Evolutionary conservation across 2,113 vertebrate genomes (phyloP), one percentile per base, ranked within the genome.

Genomic region (Nycticryphes semicollaris): DNA sequence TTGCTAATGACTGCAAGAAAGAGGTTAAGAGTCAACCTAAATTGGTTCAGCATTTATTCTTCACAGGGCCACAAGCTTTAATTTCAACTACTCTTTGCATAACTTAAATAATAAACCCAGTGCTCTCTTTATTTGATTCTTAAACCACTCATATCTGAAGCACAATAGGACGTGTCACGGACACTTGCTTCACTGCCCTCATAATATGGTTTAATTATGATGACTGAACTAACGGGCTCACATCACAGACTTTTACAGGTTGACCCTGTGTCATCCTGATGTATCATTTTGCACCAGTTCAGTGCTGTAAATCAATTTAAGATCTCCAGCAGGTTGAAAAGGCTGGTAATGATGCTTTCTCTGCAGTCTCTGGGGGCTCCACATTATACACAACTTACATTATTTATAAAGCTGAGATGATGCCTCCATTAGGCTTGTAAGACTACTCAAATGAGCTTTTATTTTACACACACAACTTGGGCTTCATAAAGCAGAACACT

Each of bases 241-340:
- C 98, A 98, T 98, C 97, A 98, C 94, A 97, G 98, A 98, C 98
- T 98, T 98, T 98, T 98, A 98, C 98, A 97, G 97, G 97, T 98
- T 98, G 98, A 98, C 98, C 98, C 97, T 91, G 96, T 98, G 98
- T 98, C 98, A 98, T 98, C 98, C 98, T 98, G 98, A 99, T 99
- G 99, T 99, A 99, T 99, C 99, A 99, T 98, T 99, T 99, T 99
- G 99, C 98, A 98, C 98, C 97, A 98, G 98, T 99, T 98, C 98
- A 99, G 98, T 98, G 98, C 98, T 98, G 98, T 99, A 99, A 99
- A 99, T 99, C 99, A 99, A 99, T 99, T 99, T 99, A 99, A 99
- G 98, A 98, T 98, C 98, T 98, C 97, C 94, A 98, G 98, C 98
- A 99, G 98, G 98, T 99, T 98, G 98, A 98, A 98, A 98, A 99